A percentile compares a stretch with the other conserved stretches of the same genome.
Evolutionary conservation across 2,888 invertebrate genomes (phyloP).

Genomic region (Dyspetes luteomarginatus): DNA sequence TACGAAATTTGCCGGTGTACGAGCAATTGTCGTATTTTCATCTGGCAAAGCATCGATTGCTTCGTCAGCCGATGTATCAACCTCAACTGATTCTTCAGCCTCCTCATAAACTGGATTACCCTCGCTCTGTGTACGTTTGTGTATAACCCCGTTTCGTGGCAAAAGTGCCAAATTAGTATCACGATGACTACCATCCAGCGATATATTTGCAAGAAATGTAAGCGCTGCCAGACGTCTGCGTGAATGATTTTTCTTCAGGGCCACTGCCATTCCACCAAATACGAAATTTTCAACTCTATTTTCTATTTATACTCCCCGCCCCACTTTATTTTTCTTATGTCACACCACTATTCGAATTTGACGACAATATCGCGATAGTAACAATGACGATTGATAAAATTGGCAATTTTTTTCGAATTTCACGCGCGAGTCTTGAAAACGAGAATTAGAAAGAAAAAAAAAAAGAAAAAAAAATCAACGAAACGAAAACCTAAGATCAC

Average conservation of each 20-base stretch:
- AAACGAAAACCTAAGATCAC: conserved; percentile 76
- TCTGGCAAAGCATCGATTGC: conserved; percentile 78
- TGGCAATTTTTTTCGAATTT: conserved; percentile 27
- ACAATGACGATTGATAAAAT: conserved; percentile 62
- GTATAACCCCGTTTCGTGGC: conserved; percentile 81
- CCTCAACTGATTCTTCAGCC: conserved; percentile 66
- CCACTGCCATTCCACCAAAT: conserved; percentile 84
- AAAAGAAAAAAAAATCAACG: conserved; percentile 60
- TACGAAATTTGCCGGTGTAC: conserved; percentile 63
- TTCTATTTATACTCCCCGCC: neutral
- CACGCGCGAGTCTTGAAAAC: neutral
- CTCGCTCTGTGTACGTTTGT: conserved; percentile 73
- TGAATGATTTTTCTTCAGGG: conserved; percentile 87
- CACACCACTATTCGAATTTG: neutral
- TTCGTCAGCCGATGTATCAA: conserved; percentile 76
- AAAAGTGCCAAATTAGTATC: conserved; percentile 87
- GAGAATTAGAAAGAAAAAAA: conserved; percentile 33
- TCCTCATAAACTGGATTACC: conserved; percentile 68
- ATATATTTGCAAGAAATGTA: conserved; percentile 97
- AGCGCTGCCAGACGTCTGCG: conserved; percentile 95
- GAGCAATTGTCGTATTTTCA: conserved; percentile 53
- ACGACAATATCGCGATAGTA: neutral
- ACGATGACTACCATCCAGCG: conserved; percentile 94
- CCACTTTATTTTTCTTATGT: neutral
- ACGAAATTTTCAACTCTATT: conserved; percentile 6